Base-by-base conservation (phyloP, 2,797 vertebrate species). In the Betta splendens region DNA sequence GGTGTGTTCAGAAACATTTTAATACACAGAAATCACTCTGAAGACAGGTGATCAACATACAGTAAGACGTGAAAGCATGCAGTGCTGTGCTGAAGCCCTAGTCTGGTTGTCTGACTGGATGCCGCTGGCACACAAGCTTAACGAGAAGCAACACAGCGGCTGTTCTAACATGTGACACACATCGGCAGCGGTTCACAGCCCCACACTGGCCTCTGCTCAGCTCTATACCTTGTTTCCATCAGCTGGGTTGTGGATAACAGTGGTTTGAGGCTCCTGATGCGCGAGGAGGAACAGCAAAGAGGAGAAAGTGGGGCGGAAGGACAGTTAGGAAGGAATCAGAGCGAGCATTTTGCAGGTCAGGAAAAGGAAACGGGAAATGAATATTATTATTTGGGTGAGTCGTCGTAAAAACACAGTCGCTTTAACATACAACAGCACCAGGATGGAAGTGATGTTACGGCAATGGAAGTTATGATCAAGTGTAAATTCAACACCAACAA, bases 161-260 rank as follows among this genome's bases (percentile, higher is more conserved):
- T 50, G 51, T 74, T 21, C 56, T 69, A n/a, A 69, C 29, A 38
- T 2, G 6, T 8, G 7, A 6, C 49, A 61, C 29, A 54, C 31
- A 29, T 31, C 42, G 62, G 50, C 39, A 62, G 59, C 47, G 58
- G 42, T 69, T 71, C 74, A 63, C 43, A 17, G 42, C 48, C 42
- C 38, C 45, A 58, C 45, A 72, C 39, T 37, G 68, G 67, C 69
- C 12, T 44, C 26, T 21, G 36, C 16, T 23, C 60, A 51, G 36
- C 72, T 72, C 84, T 92, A 89, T 98, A 99, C 96, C 97, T 98
- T 98, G 91, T 97, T 98, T 96, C 95, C 97, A 88, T 99, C 97
- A 89, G 92, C 81, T 72, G 97, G 96, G 82, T 98, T 98, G 95
- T 99, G 97, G 94, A 99, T 98, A 89, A 98, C 95, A 79, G 97